Evolutionary conservation across 2,113 vertebrate genomes (phyloP).

Genomic region (Probosciger aterrimus): DNA sequence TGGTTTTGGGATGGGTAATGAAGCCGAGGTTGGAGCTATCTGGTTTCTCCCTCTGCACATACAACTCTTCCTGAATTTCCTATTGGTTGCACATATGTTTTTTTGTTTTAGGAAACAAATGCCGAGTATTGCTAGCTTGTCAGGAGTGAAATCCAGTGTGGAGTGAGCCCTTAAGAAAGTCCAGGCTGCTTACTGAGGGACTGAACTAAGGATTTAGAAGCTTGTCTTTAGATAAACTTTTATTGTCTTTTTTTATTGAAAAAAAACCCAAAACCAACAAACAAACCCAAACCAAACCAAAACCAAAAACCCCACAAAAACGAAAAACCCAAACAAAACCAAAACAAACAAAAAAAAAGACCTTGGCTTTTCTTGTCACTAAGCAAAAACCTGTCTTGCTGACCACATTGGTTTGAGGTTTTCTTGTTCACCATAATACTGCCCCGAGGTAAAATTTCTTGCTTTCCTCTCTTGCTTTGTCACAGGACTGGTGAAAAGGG

Average conservation of each 20-base stretch:
- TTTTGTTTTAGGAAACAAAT: not conserved
- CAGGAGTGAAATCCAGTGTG: not conserved
- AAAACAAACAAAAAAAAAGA: not conserved
- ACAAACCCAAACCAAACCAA: not conserved
- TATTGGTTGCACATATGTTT: not conserved
- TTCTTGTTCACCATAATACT: not conserved
- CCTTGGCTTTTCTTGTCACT: not conserved
- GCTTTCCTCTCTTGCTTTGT: not conserved
- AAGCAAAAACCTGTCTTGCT: not conserved
- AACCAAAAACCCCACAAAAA: not conserved
- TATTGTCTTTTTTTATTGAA: not conserved
- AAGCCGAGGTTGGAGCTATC: not conserved
- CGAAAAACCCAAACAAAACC: not conserved
- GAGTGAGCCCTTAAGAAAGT: not conserved
- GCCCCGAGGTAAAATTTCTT: not conserved
- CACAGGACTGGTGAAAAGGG: not conserved
- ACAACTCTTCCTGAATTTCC: not conserved
- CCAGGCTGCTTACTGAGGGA: not conserved
- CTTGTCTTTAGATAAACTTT: not conserved
- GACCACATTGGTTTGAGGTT: not conserved
- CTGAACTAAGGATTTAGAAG: not conserved
- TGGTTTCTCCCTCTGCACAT: not conserved
- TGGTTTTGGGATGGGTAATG: not conserved
- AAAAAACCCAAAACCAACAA: not conserved
- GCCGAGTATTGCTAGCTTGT: not conserved